A percentile compares a stretch with the other conserved stretches of the same genome.
Conservation (phyloP, 37 sponge, comb jelly and placozoan genomes). For the Crambe crambe region DNA sequence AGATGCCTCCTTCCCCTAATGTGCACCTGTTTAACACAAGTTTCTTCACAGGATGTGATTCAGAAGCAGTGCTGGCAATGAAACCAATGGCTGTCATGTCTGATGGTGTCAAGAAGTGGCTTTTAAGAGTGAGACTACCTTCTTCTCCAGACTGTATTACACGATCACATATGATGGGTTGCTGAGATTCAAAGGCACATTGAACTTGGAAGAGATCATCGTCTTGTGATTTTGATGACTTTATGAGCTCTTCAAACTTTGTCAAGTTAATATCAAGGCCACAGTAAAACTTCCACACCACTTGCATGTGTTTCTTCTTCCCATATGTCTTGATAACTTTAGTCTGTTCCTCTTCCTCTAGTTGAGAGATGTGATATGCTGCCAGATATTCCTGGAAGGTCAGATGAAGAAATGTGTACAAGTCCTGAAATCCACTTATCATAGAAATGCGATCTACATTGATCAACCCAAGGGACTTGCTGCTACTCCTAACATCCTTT, state of each 20-base stretch:
- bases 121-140: neutral
- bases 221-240: neutral
- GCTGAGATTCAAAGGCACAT: conserved; percentile 51
- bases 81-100: conserved; percentile 31
- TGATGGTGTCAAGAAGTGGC: conserved; percentile 2
- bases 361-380: too few relatives aligned
- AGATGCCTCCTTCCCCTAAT: neutral
- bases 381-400: conserved; percentile 58
- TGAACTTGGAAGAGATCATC: neutral
- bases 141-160: neutral
- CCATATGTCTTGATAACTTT: neutral
- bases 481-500: neutral
- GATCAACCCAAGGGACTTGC: neutral
- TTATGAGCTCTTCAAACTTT: neutral
- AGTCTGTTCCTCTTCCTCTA: too few relatives aligned
- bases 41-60: neutral
- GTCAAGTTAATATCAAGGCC: neutral
- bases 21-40: neutral
- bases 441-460: neutral
- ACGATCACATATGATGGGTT: neutral
- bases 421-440: neutral
- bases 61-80: neutral
- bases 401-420: conserved; percentile 35
- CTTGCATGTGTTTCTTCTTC: neutral
- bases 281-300: conserved; percentile 54